A percentile compares a stretch with the other conserved stretches of the same genome.
phyloP scores from a whole-genome alignment of 2,888 invertebrate species.

The Dryocosmus kuriphilus region DNA sequence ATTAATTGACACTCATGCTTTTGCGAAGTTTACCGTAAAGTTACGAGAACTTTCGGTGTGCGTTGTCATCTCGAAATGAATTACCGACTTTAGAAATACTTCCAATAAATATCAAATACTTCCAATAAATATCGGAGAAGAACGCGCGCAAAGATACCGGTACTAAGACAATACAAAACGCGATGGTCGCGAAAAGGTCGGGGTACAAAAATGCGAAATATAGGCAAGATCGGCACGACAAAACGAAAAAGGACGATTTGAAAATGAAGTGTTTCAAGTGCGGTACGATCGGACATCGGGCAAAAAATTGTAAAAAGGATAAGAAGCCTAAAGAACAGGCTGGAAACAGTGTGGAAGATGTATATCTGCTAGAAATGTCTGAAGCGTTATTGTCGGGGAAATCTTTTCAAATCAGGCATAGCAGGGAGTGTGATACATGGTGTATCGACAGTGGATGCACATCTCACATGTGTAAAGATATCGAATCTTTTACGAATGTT shows the following conservation, averaged over 20 bases:
- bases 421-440: conserved; percentile 2
- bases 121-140: conserved; percentile 33
- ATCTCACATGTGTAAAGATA: conserved; percentile 47
- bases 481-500: conserved; percentile 41
- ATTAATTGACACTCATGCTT: no score
- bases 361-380: background rate
- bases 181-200: conserved; percentile 21
- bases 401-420: background rate
- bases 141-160: conserved; percentile 13
- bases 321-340: conserved; percentile 6
- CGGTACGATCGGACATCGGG: conserved; percentile 42
- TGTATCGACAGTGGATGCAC: conserved; percentile 47
- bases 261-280: conserved; percentile 44
- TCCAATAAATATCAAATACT: conserved; percentile 38
- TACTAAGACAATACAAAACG: conserved; percentile 9
- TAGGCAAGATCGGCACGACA: background rate
- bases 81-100: conserved; percentile 42
- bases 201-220: background rate
- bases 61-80: conserved; percentile 47
- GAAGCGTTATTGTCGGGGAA: no score
- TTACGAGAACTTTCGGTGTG: background rate
- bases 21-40: no score
- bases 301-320: conserved; percentile 42
- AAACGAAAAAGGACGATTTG: conserved; percentile 9
- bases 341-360: background rate